These are phyloP conservation scores for Melanotaenia parkinsoni DNA, from an alignment of 2,797 vertebrate species.

Conservation along the genomic window DNA sequence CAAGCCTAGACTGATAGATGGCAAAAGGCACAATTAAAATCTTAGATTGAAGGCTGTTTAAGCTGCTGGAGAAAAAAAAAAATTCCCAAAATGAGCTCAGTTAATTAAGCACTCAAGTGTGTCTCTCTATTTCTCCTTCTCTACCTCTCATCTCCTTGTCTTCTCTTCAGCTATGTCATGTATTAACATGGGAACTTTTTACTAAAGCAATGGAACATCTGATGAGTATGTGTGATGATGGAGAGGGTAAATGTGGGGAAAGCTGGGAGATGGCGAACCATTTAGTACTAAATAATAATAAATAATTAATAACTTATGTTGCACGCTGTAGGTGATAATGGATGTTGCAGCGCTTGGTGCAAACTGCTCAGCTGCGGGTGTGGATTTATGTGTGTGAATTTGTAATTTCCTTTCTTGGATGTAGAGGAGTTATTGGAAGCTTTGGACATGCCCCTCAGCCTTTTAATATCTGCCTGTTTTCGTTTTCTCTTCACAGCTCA, in stretches of 20 bases:
- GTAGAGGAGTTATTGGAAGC: conserved; percentile 1
- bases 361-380: conserved; percentile 47
- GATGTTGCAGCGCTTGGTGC: conserved; percentile 47
- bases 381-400: conserved; percentile 7
- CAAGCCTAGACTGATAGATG: conserved; percentile 51
- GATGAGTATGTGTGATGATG: conserved; percentile 54
- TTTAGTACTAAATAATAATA: conserved; percentile 49
- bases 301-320: conserved; percentile 51
- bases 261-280: conserved; percentile 41
- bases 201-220: conserved; percentile 20
- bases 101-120: conserved; percentile 52
- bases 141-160: conserved; percentile 21
- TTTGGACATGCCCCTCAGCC: conserved; percentile 15
- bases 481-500: conserved; percentile 84
- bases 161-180: conserved; percentile 39
- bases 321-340: conserved; percentile 58
- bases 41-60: conserved; percentile 56
- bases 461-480: conserved; percentile 32
- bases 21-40: conserved; percentile 58
- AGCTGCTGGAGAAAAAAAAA: conserved; percentile 52
- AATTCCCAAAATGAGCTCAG: conserved; percentile 62
- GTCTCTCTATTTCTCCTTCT: conserved; percentile 13
- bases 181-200: conserved; percentile 46
- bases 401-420: conserved; percentile 21
- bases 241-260: conserved; percentile 44